Evolutionary conservation across 2,797 vertebrate genomes (phyloP).

Genomic region (Chloroceryle inda): DNA sequence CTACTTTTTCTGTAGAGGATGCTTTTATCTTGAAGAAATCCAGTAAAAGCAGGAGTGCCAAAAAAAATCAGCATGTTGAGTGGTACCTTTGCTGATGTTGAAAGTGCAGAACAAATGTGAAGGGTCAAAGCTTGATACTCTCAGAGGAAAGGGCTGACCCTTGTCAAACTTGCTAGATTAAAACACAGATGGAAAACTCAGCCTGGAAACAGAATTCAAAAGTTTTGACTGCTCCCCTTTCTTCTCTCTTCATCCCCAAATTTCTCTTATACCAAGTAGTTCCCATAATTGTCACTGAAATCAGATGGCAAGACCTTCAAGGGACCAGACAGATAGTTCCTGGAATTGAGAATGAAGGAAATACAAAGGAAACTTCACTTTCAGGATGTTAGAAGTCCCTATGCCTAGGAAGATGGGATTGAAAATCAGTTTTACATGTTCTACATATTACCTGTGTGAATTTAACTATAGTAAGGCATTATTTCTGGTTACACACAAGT

Average conservation of each 20-base stretch:
- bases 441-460: not conserved
- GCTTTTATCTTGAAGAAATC: constrained; percentile 9
- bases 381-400: not conserved
- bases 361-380: not conserved
- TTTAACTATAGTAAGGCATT: not conserved
- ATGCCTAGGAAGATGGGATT: not conserved
- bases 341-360: not conserved
- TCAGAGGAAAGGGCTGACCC: not conserved
- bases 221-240: not conserved
- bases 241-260: not conserved
- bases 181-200: not conserved
- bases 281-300: not conserved
- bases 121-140: not conserved
- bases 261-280: not conserved
- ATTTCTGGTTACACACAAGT: not conserved
- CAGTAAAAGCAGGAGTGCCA: not conserved
- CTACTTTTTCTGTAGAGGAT: not conserved
- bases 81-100: constrained; percentile 4
- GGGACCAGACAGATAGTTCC: not conserved
- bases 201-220: not conserved
- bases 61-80: not conserved
- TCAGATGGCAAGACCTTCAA: not conserved
- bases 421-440: not conserved
- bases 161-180: not conserved
- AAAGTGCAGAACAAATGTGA: constrained; percentile 17